Conservation (phyloP, 2,888 invertebrate genomes). For the Panopea generosa region DNA sequence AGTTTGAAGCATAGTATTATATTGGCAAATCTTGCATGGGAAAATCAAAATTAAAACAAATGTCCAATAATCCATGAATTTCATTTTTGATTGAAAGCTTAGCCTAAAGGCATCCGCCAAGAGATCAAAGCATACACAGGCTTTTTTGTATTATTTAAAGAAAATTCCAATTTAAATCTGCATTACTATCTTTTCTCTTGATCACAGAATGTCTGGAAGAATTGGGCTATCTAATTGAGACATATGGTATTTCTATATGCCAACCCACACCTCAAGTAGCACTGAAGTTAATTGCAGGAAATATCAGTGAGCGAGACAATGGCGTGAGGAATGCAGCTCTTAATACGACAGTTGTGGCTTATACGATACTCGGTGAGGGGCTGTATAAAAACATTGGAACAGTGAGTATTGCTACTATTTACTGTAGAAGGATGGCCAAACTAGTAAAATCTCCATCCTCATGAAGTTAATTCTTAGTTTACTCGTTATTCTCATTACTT, state of each 20-base stretch:
- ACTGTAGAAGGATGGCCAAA: too few relatives aligned
- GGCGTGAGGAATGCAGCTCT: constrained; percentile 97
- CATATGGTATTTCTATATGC: constrained; percentile 93
- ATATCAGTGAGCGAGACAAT: constrained; percentile 98
- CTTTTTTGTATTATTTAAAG: too few relatives aligned
- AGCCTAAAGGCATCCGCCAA: too few relatives aligned
- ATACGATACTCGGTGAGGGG: constrained; percentile 94
- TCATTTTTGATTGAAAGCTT: too few relatives aligned
- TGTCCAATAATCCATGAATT: too few relatives aligned
- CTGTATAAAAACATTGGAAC: constrained; percentile 96
- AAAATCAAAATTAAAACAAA: too few relatives aligned
- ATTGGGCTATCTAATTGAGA: constrained; percentile 93
- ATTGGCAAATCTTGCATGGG: too few relatives aligned
- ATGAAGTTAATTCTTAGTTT: not conserved
- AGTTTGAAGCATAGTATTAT: too few relatives aligned
- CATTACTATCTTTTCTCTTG: too few relatives aligned
- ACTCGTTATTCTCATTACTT: not conserved
- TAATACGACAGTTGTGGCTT: constrained; percentile 96
- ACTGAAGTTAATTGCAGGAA: constrained; percentile 95
- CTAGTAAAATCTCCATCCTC: too few relatives aligned
- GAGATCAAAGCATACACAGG: too few relatives aligned
- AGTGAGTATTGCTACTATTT: constrained; percentile 85
- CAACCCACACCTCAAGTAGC: constrained; percentile 92
- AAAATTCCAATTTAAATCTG: too few relatives aligned
- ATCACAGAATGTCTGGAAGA: constrained; percentile 96